A percentile compares a stretch with the other conserved stretches of the same genome.
phyloP scores from a whole-genome alignment of 2,888 invertebrate species.

The Catocala sponsa region DNA sequence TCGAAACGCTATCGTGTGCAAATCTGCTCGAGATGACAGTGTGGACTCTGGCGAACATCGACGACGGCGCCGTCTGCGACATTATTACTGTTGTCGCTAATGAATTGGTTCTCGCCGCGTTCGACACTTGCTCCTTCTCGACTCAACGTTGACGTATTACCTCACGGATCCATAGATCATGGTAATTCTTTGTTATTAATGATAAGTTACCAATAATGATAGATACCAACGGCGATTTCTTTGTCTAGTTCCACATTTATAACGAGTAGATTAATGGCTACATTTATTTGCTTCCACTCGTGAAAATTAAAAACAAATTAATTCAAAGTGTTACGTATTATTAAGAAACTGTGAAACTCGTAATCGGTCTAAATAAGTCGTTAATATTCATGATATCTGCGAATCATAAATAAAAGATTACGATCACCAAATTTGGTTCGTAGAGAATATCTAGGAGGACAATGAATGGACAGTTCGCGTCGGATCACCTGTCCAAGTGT shows the following conservation, averaged over 20 bases:
- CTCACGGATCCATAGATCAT: constrained; percentile 29
- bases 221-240: constrained; percentile 27
- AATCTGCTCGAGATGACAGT: constrained; percentile 56
- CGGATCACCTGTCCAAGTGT: constrained; percentile 81
- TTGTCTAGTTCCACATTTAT: constrained; percentile 32
- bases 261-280: constrained; percentile 37
- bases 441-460: constrained; percentile 62
- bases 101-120: constrained; percentile 19
- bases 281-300: constrained; percentile 23
- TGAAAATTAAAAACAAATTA: constrained; percentile 10
- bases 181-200: constrained; percentile 42
- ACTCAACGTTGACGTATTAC: constrained; percentile 17
- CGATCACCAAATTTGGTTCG: constrained; percentile 44
- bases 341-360: constrained; percentile 9
- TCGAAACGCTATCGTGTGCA: constrained; percentile 58
- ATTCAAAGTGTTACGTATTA: constrained; percentile 5
- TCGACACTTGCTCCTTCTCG: constrained; percentile 4
- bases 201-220: constrained; percentile 40
- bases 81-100: constrained; percentile 25
- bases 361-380: constrained; percentile 16
- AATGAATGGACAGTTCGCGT: constrained; percentile 73
- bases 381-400: constrained; percentile 21
- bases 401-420: constrained; percentile 51
- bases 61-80: constrained; percentile 26
- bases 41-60: constrained; percentile 40